These are phyloP conservation scores for Schlechtendalia chinensis DNA, from an alignment of 1,140 invertebrate species.

Conservation along the genomic window DNA sequence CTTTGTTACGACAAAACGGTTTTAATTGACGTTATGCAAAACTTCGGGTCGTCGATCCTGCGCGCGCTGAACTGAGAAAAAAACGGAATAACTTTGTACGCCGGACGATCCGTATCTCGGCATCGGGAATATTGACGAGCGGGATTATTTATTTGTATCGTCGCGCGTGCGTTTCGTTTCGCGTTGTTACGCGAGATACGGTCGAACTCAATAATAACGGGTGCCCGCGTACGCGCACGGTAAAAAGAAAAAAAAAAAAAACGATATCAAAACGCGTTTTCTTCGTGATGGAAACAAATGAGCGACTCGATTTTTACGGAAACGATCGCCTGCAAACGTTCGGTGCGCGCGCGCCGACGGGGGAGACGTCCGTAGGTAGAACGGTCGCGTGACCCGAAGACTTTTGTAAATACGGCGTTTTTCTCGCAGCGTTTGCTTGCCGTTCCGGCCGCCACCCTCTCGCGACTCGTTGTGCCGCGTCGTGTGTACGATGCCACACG, in stretches of 20 bases:
- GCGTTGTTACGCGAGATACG: too few relatives aligned
- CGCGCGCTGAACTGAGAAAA: neutral
- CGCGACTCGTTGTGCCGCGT: neutral
- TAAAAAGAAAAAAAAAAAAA: too few relatives aligned
- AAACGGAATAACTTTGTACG: slow-evolving; percentile 44
- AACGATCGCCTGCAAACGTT: slow-evolving; percentile 31
- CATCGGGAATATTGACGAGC: neutral
- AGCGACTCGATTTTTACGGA: slow-evolving; percentile 33
- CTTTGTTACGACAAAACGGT: slow-evolving; percentile 46
- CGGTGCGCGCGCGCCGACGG: slow-evolving; percentile 12
- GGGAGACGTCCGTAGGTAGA: slow-evolving; percentile 49
- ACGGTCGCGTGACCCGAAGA: slow-evolving; percentile 44
- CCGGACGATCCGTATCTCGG: neutral
- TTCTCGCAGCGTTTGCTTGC: slow-evolving; percentile 14
- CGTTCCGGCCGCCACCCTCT: neutral
- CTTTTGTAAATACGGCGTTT: slow-evolving; percentile 30
- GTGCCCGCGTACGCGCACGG: too few relatives aligned
- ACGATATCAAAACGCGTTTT: neutral
- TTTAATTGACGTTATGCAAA: slow-evolving; percentile 50
- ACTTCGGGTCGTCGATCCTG: slow-evolving; percentile 44
- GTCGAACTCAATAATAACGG: too few relatives aligned
- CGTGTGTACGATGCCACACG: too few relatives aligned
- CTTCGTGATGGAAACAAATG: slow-evolving; percentile 19
- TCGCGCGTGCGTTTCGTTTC: neutral
- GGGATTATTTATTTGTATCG: slow-evolving; percentile 4